Evolutionary conservation across 2,888 invertebrate species (phyloP), one percentile per base, ranked within the genome.

Genomic region (Drosophila barbarae): DNA sequence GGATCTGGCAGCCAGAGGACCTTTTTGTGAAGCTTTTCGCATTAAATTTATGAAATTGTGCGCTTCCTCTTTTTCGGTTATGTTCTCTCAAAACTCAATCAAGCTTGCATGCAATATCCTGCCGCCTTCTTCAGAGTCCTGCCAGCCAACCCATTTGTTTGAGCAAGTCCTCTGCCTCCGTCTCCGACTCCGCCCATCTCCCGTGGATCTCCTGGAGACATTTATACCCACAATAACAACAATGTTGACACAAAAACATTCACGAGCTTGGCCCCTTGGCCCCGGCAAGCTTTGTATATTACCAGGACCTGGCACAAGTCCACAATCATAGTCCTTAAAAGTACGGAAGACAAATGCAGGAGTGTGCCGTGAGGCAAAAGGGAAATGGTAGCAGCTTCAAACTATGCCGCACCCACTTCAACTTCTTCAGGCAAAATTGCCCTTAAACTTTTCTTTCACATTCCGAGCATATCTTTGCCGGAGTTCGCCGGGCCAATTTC

Each of bases 31-130:
- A 73, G 68, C 76, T 77, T 74, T 71, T 63, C 76, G 65, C 80
- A 82, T 80, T 82, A 84, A 84, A 82, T 80, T 84, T 80, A 84
- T 84, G 84, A 84, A 80, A 80, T 80, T 80, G 78, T 76, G 69
- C 69, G 70, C 78, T 78, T 81, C 84, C 81, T 75, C 36, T 74
- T 61, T 64, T 75, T 64, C 42, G 71, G 64, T 64, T 51, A 63
- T 59, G 63, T 68, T 53, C 73, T 46, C 81, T 84, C 64, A 73
- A 85, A 85, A 77, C 84, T 85, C 81, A 85, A 82, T 82, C 81
- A 84, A 72, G 85, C 81, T 81, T 82, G 82, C 81, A 84, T 82
- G 74, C 74, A 82, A 82, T 82, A 82, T 85, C 81, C 77, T 83
- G 58, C 82, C 64, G 75, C 58, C 59, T 76, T 46, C 64, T 75